A percentile compares a stretch with the other conserved stretches of the same genome.
Conservation (phyloP, 2,797 vertebrate genomes). For the Emydoidea blandingii region DNA sequence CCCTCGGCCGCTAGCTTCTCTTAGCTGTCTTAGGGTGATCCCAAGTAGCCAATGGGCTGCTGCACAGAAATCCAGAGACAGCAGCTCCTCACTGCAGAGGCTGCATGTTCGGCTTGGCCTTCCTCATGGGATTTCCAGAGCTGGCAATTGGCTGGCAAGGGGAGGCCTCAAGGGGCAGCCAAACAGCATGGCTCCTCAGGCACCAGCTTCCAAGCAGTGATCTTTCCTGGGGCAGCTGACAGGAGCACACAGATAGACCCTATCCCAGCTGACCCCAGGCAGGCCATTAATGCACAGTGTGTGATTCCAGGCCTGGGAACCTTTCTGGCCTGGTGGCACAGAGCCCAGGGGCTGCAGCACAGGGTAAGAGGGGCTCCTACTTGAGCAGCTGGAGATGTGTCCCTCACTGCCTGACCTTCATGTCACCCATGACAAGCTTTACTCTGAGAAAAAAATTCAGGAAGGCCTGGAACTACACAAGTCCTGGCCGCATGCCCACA, state of each 20-base stretch:
- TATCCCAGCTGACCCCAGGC: conserved; percentile 57
- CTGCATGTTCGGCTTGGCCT: not conserved
- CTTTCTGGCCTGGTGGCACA: not conserved
- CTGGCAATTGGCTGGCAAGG: accelerated
- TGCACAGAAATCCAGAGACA: not conserved
- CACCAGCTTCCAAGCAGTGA: not conserved
- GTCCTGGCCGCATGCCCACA: not conserved
- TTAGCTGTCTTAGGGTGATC: accelerated
- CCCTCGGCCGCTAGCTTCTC: not conserved
- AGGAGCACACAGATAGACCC: not conserved
- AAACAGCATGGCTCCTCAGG: not conserved
- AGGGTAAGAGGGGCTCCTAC: conserved; percentile 31
- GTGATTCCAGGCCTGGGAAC: conserved; percentile 81
- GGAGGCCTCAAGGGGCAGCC: not conserved
- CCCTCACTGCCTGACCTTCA: not conserved
- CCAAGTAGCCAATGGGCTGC: not conserved
- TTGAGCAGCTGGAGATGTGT: not conserved
- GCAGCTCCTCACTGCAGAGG: not conserved
- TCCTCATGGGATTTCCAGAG: accelerated
- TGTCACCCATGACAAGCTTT: not conserved
- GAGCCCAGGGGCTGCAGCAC: not conserved
- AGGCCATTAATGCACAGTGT: conserved; percentile 79
- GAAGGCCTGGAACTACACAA: not conserved
- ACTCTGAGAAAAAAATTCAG: not conserved
- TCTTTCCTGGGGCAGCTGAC: conserved; percentile 47